Evolutionary conservation across 2,113 vertebrate genomes (phyloP), one percentile per base, ranked within the genome.

Genomic region (Procavia capensis): DNA sequence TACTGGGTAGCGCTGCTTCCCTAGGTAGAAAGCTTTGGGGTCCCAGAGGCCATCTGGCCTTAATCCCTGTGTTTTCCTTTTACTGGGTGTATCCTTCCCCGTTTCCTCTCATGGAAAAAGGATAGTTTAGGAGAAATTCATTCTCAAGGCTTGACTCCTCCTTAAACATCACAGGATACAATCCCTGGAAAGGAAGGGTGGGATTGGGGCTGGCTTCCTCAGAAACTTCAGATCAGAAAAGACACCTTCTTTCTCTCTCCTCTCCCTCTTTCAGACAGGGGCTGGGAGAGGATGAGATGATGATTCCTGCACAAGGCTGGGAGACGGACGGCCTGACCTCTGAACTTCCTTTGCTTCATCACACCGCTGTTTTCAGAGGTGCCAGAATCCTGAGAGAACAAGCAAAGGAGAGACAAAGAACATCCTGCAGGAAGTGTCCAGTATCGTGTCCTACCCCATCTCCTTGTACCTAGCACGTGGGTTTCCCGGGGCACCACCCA

Each of bases 131-230:
- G 85, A 83, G 45, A 78, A 50, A 85, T 83, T 90, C 39, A 41
- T 84, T 50, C 78, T 88, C 22, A 11, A 88, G 88, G 39, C 61
- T 72, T 13, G 36, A 79, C 41, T 93, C 78, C 59, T 64, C 13
- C 90, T 78, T 87, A 88, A 68, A 84, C 85, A 88, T 63, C 81
- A 85, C 82, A 96, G 88, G 94, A 91, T 82, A 85, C 45, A n/a
- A 41, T 74, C 91, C 68, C 91, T 88, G 86, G 45, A 96, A 93
- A 76, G 93, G 92, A 97, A 96, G 96, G 96, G 94, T 43, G 91
- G 57, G 59, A 64, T 85, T 80, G 7, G 45, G 85, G n/a, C 85
- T 87, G 96, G 85, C 74, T 97, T 97, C 95, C 94, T 95, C 63
- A 83, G 59, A 95, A 94, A 93, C 76, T 84, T 54, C 59, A 78